A percentile compares a stretch with the other conserved stretches of the same genome.
Conservation (phyloP, 1,140 invertebrate genomes). For the Lepeophtheirus salmonis region DNA sequence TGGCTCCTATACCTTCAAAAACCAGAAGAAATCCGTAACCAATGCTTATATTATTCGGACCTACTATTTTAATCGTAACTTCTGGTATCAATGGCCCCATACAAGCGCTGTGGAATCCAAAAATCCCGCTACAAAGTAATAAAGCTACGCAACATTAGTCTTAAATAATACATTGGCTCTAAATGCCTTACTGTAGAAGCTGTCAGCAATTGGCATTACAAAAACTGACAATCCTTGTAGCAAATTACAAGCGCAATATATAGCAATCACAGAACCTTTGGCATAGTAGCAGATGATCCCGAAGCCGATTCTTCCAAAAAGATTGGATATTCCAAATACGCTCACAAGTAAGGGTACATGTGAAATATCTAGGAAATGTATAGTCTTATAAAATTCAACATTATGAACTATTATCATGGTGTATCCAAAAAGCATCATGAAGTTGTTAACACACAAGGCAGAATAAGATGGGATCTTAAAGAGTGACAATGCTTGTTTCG, state of each 20-base stretch:
- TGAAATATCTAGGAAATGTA: neutral
- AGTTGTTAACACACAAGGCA: constrained; percentile 1
- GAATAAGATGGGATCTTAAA: neutral
- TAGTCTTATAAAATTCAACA: neutral
- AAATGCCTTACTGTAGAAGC: neutral
- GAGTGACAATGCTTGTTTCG: neutral
- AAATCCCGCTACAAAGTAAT: constrained; percentile 1
- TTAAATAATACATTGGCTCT: neutral
- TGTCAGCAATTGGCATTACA: constrained; percentile 1
- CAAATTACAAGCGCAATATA: neutral
- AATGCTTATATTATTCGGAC: neutral
- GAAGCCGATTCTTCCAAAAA: constrained; percentile 3
- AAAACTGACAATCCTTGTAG: neutral
- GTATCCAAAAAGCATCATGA: constrained; percentile 2
- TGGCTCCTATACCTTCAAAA: constrained; percentile 8
- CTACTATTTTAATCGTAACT: constrained; percentile 8
- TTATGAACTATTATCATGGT: constrained; percentile 6
- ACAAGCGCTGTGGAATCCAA: constrained; percentile 9
- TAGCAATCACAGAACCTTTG: neutral
- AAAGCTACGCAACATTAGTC: neutral
- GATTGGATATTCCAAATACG: constrained; percentile 14
- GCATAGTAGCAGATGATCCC: constrained; percentile 10
- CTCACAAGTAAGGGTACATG: neutral
- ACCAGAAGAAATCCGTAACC: constrained; percentile 6
- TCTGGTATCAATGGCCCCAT: constrained; percentile 7